Conservation (phyloP, 2,797 vertebrate species). For the Pseudotriccus pelzelni region DNA sequence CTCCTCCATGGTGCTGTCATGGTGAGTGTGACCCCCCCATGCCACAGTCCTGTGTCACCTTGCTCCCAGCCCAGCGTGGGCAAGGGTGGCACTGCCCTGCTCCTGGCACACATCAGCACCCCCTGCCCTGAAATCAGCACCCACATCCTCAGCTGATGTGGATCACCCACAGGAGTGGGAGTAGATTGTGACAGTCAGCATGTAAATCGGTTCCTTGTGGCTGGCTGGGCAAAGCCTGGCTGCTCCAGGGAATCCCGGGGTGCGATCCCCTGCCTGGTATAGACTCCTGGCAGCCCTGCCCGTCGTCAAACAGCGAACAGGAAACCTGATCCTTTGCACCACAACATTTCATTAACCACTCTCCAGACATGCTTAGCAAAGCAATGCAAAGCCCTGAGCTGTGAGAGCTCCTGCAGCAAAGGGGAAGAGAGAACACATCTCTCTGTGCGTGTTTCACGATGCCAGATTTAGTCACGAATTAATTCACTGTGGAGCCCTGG, state of each 20-base stretch:
- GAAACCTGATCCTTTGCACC: constrained; percentile 11
- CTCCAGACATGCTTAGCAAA: neutral
- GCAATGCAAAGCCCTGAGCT: neutral
- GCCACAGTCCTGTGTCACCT: neutral
- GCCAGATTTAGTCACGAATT: neutral
- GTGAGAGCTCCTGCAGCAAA: neutral
- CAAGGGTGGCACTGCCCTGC: accelerated
- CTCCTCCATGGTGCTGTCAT: neutral
- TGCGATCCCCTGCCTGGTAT: neutral
- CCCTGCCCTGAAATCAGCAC: neutral
- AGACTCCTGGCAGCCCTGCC: neutral
- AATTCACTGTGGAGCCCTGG: accelerated
- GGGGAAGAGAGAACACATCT: neutral
- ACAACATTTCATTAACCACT: constrained; percentile 18
- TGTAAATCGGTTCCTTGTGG: accelerated
- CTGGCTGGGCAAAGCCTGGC: neutral
- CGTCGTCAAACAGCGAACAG: neutral
- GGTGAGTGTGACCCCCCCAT: neutral
- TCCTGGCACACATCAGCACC: neutral
- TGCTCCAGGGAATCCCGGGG: neutral
- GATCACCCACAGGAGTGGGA: neutral
- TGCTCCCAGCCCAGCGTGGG: neutral
- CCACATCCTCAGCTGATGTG: neutral
- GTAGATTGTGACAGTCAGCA: neutral
- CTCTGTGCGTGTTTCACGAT: neutral